phyloP scores from a whole-genome alignment of 2,888 invertebrate genomes.

The Venusia cambrica region DNA sequence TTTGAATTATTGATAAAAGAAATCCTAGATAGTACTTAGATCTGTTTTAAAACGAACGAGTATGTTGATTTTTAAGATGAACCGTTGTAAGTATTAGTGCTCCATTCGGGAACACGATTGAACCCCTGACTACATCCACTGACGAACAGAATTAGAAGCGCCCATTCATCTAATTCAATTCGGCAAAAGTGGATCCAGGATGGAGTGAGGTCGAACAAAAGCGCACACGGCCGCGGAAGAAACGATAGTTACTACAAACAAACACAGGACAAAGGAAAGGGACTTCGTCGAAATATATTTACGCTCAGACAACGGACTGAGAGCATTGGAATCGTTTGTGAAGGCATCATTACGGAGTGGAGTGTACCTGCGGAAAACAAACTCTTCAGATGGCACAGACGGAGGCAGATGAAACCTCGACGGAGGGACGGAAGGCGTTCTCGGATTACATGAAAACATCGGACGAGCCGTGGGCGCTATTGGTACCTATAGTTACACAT shows the following conservation, averaged over 20 bases:
- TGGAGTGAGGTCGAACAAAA: slow-evolving; percentile 48
- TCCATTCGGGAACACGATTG: slow-evolving; percentile 11
- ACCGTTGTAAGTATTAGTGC: no score
- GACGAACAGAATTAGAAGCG: slow-evolving; percentile 60
- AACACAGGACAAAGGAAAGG: slow-evolving; percentile 46
- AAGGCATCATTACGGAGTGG: slow-evolving; percentile 33
- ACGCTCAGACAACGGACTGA: slow-evolving; percentile 36
- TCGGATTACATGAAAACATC: no score
- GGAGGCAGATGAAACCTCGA: no score
- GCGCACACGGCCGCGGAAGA: slow-evolving; percentile 39
- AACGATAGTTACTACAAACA: slow-evolving; percentile 35
- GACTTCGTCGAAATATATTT: slow-evolving; percentile 48
- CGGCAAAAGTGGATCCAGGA: slow-evolving; percentile 51
- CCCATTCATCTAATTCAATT: slow-evolving; percentile 60
- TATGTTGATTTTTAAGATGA: slow-evolving; percentile 2
- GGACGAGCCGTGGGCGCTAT: no score
- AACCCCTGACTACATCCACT: slow-evolving; percentile 69
- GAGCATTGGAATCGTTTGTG: slow-evolving; percentile 41
- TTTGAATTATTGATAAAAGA: no score
- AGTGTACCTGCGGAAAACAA: slow-evolving; percentile 17
- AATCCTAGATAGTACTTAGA: no score
- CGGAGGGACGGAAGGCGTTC: no score
- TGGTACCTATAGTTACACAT: no score
- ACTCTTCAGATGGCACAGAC: slow-evolving; percentile 3
- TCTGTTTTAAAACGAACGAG: no score